phyloP scores from a whole-genome alignment of 2,113 vertebrate species.

The Martes martes region DNA sequence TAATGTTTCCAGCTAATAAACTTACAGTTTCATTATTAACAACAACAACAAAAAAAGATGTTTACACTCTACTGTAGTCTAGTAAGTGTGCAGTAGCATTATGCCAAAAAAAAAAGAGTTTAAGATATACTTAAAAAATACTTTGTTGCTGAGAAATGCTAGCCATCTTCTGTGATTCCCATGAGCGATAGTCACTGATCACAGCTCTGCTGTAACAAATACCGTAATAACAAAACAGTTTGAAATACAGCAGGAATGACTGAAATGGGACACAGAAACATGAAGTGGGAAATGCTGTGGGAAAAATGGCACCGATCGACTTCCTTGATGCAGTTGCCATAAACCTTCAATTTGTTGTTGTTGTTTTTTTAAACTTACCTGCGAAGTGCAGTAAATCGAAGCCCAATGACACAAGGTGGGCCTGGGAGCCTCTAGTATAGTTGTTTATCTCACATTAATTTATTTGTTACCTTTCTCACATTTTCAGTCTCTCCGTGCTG shows the following conservation, averaged over 20 bases:
- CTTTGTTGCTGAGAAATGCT: not conserved
- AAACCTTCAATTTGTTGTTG: not conserved
- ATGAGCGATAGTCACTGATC: not conserved
- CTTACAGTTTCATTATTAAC: not conserved
- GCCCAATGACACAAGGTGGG: not conserved
- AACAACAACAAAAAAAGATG: not conserved
- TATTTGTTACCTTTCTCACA: not conserved
- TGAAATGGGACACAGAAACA: not conserved
- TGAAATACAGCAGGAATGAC: not conserved
- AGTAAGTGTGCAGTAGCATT: not conserved
- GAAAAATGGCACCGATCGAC: not conserved
- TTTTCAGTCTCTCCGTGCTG: not conserved
- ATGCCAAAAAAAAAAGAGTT: not conserved
- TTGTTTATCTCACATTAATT: not conserved
- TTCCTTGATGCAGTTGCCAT: not conserved
- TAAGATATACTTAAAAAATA: not conserved
- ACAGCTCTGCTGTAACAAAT: not conserved
- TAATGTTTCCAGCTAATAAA: slow-evolving; percentile 1
- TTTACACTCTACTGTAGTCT: not conserved
- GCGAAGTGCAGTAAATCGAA: not conserved
- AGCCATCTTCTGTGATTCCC: not conserved
- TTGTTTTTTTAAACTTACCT: too few species aligned
- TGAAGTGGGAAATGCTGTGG: not conserved
- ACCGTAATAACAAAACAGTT: not conserved
- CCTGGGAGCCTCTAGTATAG: not conserved